phyloP scores from a whole-genome alignment of 92 coral and sea anemone genomes.

The Palythoa caribaeorum region DNA sequence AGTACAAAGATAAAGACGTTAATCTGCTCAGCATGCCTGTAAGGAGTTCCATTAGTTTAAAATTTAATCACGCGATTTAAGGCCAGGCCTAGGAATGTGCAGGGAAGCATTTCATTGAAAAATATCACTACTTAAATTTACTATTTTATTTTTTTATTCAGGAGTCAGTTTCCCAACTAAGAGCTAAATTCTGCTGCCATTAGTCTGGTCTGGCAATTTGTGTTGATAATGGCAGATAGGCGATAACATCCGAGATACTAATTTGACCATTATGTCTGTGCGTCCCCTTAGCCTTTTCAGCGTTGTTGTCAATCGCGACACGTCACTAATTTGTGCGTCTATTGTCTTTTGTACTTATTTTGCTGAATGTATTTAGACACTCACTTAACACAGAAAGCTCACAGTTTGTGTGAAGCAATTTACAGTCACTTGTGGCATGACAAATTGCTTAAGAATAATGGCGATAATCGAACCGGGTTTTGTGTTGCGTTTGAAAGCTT shows the following conservation, averaged over 20 bases:
- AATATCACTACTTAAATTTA: too few species aligned
- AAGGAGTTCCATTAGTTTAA: too few species aligned
- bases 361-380: neutral
- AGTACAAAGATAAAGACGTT: too few species aligned
- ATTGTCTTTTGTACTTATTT: neutral
- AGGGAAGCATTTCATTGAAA: too few species aligned
- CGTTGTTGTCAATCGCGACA: neutral
- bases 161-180: too few species aligned
- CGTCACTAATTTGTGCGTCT: neutral
- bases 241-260: neutral
- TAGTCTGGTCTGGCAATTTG: too few species aligned
- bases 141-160: too few species aligned
- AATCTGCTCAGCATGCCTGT: too few species aligned
- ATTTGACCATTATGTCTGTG: neutral
- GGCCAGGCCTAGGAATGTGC: too few species aligned
- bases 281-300: neutral
- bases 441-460: neutral
- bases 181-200: too few species aligned
- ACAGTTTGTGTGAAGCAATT: neutral
- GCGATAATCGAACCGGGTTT: neutral
- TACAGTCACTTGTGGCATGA: neutral
- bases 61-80: too few species aligned
- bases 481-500: neutral
- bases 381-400: neutral
- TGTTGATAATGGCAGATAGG: neutral